A percentile compares a stretch with the other conserved stretches of the same genome.
These are phyloP conservation scores for Ectropis grisescens DNA, from an alignment of 1,140 invertebrate genomes.

Conservation along the genomic window DNA sequence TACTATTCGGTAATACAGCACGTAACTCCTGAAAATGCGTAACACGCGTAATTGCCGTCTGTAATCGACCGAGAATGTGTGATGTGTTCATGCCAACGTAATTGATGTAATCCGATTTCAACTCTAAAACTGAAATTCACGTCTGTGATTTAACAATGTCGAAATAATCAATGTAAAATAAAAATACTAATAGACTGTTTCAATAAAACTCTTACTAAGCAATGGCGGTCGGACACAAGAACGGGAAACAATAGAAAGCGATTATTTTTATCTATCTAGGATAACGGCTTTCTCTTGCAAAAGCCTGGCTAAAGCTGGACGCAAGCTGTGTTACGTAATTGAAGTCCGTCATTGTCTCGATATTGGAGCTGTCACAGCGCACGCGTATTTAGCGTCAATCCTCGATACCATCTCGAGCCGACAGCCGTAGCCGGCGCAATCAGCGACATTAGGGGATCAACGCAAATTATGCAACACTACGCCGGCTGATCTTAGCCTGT, in stretches of 20 bases:
- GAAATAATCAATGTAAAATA: no score
- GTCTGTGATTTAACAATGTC: no score
- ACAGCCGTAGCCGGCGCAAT: slow-evolving; percentile 28
- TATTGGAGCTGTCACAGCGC: slow-evolving; percentile 56
- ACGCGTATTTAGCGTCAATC: slow-evolving; percentile 66
- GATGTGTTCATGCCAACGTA: no score
- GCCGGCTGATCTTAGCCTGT: no score
- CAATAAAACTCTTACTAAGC: no score
- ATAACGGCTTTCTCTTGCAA: no score
- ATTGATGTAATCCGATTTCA: no score
- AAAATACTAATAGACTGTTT: no score
- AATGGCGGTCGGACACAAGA: no score
- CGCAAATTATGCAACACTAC: slow-evolving; percentile 34
- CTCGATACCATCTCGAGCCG: slow-evolving; percentile 52
- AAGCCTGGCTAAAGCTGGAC: slow-evolving; percentile 20
- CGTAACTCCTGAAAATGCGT: slow-evolving; percentile 40
- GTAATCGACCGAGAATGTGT: slow-evolving; percentile 3
- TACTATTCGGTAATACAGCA: slow-evolving; percentile 55
- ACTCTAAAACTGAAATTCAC: no score
- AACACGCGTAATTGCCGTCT: slow-evolving; percentile 6
- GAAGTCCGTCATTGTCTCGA: slow-evolving; percentile 59
- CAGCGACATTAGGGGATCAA: slow-evolving; percentile 37
- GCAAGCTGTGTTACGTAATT: slow-evolving; percentile 50
- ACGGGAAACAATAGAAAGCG: no score
- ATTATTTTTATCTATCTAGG: no score